These are phyloP conservation scores for Poeciliopsis turneri DNA, from an alignment of 2,797 vertebrate genomes.

Conservation along the genomic window DNA sequence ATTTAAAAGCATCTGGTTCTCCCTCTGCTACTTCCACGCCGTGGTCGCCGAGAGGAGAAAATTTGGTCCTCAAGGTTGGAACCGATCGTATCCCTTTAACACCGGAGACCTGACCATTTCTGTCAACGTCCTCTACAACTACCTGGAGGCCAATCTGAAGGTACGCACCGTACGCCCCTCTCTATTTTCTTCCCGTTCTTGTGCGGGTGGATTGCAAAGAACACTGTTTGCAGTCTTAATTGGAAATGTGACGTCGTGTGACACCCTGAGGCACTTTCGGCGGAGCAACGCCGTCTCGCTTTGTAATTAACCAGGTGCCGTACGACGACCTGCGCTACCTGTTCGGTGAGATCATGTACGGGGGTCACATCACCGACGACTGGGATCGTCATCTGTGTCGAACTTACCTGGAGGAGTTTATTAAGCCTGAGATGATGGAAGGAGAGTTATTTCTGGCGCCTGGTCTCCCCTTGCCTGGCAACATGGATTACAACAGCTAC, in stretches of 20 bases:
- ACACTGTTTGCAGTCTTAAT: slow-evolving; percentile 44
- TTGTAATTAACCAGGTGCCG: slow-evolving; percentile 83
- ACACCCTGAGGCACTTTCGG: slow-evolving; percentile 19
- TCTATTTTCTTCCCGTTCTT: neutral
- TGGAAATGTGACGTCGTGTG: slow-evolving; percentile 44
- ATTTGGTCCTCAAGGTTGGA: slow-evolving; percentile 97
- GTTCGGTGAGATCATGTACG: slow-evolving; percentile 97
- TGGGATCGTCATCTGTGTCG: slow-evolving; percentile 94
- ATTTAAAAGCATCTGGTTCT: slow-evolving; percentile 90
- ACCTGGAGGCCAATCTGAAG: slow-evolving; percentile 92
- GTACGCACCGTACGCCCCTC: slow-evolving; percentile 45
- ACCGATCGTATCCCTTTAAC: slow-evolving; percentile 91
- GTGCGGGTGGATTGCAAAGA: slow-evolving; percentile 13
- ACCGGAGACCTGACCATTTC: slow-evolving; percentile 94
- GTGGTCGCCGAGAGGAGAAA: slow-evolving; percentile 92
- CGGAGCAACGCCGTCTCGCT: neutral
- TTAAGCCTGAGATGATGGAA: slow-evolving; percentile 92
- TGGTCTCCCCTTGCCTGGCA: slow-evolving; percentile 88
- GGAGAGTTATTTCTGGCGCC: slow-evolving; percentile 88
- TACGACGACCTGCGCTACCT: slow-evolving; percentile 94
- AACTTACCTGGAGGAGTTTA: slow-evolving; percentile 92
- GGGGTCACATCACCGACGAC: slow-evolving; percentile 95
- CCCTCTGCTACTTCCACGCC: slow-evolving; percentile 95
- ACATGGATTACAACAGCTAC: slow-evolving; percentile 90
- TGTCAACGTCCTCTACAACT: slow-evolving; percentile 91